Evolutionary conservation across 2,888 invertebrate genomes (phyloP).

Genomic region (Sminthurinus aureus): DNA sequence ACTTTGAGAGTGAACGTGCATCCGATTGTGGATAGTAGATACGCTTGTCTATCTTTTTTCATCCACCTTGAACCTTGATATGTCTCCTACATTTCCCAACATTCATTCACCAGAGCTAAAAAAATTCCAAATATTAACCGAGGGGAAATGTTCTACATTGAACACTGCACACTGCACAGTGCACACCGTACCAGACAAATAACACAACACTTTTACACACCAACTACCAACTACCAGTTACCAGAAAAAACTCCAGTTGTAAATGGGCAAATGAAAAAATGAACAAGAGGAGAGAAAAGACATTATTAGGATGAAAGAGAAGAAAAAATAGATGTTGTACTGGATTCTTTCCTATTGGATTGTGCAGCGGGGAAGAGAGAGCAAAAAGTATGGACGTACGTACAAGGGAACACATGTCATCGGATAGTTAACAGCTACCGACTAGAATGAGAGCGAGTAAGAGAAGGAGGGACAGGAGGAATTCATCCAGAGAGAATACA

Average conservation of each 20-base stretch:
- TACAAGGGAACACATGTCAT: neutral
- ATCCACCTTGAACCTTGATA: neutral
- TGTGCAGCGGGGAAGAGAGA: neutral
- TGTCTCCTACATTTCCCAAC: neutral
- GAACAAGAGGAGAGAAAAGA: neutral
- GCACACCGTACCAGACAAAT: too few species aligned
- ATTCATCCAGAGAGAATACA: too few species aligned
- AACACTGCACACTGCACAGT: too few species aligned
- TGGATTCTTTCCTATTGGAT: too few species aligned
- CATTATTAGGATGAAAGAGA: neutral
- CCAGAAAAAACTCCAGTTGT: too few species aligned
- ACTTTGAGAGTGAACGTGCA: neutral
- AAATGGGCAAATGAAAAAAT: neutral
- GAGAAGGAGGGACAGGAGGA: conserved; percentile 5
- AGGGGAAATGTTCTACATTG: neutral
- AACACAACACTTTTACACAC: too few species aligned
- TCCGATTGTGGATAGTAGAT: neutral
- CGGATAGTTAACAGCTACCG: neutral
- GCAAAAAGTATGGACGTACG: neutral
- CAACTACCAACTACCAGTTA: too few species aligned
- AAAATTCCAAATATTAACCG: neutral
- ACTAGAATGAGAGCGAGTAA: conserved; percentile 19
- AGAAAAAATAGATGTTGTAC: too few species aligned
- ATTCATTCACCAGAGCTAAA: neutral
- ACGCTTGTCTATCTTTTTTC: conserved; percentile 13